A percentile compares a stretch with the other conserved stretches of the same genome.
These are phyloP conservation scores for Crocidura indochinensis DNA, from an alignment of 2,797 vertebrate genomes.

Conservation along the genomic window DNA sequence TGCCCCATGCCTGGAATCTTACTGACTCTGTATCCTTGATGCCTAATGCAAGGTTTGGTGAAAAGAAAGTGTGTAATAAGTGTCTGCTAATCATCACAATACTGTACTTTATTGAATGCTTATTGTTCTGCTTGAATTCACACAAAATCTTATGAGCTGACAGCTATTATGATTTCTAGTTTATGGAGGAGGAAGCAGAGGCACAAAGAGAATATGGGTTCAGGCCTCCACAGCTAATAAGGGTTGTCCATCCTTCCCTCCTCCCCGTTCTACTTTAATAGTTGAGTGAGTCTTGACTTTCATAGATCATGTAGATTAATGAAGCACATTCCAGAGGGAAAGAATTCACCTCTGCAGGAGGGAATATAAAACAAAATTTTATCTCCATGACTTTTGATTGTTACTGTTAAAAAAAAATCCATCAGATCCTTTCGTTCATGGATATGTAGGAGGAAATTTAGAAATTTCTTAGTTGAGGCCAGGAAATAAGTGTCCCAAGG, in stretches of 20 bases:
- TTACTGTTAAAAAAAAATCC: constrained; percentile 30
- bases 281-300: constrained; percentile 41
- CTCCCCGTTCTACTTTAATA: background rate
- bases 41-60: background rate
- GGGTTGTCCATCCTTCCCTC: too few relatives aligned
- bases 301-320: constrained; percentile 38
- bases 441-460: background rate
- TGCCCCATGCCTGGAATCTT: background rate
- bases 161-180: constrained; percentile 24
- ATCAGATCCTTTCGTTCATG: background rate
- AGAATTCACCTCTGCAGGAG: background rate
- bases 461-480: constrained; percentile 13
- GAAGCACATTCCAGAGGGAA: constrained; percentile 6
- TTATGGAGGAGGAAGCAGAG: background rate
- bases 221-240: background rate
- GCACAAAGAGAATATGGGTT: background rate
- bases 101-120: background rate
- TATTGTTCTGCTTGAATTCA: background rate
- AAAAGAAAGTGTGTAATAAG: background rate
- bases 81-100: background rate
- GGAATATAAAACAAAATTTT: constrained; percentile 23
- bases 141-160: background rate
- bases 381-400: constrained; percentile 13
- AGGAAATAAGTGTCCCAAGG: background rate
- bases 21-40: background rate